phyloP scores from a whole-genome alignment of 2,888 invertebrate species.

The Rapana venosa region DNA sequence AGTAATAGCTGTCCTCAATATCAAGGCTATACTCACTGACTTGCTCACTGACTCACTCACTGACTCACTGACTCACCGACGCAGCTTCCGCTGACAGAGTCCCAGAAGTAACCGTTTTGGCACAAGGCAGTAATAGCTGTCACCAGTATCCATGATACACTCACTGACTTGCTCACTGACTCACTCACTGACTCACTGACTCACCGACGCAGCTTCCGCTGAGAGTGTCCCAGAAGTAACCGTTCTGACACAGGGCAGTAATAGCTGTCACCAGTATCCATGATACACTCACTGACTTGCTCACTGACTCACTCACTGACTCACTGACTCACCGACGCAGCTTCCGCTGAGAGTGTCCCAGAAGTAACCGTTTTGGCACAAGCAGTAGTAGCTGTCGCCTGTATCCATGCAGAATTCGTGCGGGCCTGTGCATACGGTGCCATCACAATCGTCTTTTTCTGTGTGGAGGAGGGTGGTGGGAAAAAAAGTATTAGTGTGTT shows the following conservation, averaged over 20 bases:
- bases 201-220: conserved; percentile 3
- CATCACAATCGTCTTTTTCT: not conserved
- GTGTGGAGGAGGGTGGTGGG: no score
- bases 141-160: no score
- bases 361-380: not conserved
- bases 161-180: not conserved
- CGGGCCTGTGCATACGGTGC: not conserved
- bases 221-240: not conserved
- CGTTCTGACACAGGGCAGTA: not conserved
- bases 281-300: not conserved
- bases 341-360: not conserved
- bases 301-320: not conserved
- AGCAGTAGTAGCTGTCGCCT: not conserved
- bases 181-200: not conserved
- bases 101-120: conserved; percentile 10
- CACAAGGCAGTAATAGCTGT: no score
- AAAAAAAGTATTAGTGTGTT: no score
- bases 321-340: conserved; percentile 4
- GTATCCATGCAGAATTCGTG: conserved; percentile 5
- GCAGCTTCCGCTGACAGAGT: not conserved
- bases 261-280: not conserved
- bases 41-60: not conserved
- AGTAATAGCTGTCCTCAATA: no score
- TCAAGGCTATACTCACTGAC: not conserved
- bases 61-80: conserved; percentile 10